Evolutionary conservation across 2,113 vertebrate species (phyloP).

Genomic region (Orthonyx spaldingii): DNA sequence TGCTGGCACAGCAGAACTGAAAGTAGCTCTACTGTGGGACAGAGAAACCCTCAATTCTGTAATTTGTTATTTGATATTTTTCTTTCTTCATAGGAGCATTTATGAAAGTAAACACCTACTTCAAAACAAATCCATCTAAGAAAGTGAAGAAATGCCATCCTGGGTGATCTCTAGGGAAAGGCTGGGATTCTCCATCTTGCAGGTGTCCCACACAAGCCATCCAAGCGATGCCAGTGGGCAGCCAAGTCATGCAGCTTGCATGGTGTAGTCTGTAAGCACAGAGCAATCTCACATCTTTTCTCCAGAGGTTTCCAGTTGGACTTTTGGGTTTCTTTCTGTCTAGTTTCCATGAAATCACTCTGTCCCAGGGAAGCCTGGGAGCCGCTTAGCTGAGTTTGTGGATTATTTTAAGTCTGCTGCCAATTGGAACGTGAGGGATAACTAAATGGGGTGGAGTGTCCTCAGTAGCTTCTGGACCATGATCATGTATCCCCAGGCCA

Average conservation of each 20-base stretch:
- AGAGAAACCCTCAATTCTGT: background rate
- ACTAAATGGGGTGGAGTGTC: background rate
- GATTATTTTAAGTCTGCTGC: background rate
- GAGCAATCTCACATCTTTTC: background rate
- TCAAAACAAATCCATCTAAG: background rate
- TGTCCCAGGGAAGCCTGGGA: background rate
- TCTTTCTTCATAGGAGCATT: background rate
- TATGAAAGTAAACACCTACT: background rate
- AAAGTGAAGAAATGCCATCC: background rate
- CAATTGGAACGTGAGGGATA: background rate
- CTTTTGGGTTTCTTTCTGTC: background rate
- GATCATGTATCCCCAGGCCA: background rate
- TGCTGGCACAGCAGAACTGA: background rate
- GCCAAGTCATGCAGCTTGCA: background rate
- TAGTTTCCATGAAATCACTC: background rate
- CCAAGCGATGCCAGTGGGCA: background rate
- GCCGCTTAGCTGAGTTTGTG: background rate
- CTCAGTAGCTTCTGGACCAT: background rate
- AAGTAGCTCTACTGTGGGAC: background rate
- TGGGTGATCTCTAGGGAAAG: background rate
- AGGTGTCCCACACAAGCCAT: background rate
- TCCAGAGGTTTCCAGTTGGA: background rate
- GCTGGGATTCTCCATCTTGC: background rate
- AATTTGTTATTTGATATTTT: background rate
- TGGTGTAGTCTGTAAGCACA: rapidly evolving